Percentiles rank a stretch among this genome's conserved stretches.
phyloP scores from a whole-genome alignment of 1,140 invertebrate genomes.

The Meloidogyne floridensis region DNA sequence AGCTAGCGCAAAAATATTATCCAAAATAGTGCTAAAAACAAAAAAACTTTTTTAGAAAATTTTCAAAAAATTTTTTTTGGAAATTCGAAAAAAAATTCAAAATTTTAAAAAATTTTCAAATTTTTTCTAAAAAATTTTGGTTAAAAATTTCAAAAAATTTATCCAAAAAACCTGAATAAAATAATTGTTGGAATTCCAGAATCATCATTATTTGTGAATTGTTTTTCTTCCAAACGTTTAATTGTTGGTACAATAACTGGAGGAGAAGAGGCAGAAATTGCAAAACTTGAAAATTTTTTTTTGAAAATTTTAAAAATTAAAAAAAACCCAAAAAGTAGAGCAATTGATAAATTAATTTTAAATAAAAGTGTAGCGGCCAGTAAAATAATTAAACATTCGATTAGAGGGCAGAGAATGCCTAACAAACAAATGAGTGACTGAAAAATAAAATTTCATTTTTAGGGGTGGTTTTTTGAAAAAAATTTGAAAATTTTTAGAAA shows the following conservation, averaged over 20 bases:
- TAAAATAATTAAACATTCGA: conserved; percentile 75
- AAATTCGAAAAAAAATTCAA: too few relatives aligned
- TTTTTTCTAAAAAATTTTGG: too few relatives aligned
- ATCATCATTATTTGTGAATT: conserved; percentile 77
- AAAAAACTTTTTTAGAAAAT: not conserved
- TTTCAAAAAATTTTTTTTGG: too few relatives aligned
- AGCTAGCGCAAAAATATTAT: conserved; percentile 80
- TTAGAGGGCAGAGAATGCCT: conserved; percentile 66
- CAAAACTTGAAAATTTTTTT: conserved; percentile 68
- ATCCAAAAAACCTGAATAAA: conserved; percentile 73
- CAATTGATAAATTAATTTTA: conserved; percentile 76
- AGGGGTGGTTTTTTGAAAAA: too few relatives aligned
- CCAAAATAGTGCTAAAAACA: conserved; percentile 75
- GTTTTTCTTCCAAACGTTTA: conserved; percentile 78
- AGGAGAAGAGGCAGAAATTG: conserved; percentile 87
- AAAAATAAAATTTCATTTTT: conserved; percentile 64
- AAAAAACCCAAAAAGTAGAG: conserved; percentile 53
- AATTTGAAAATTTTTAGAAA: too few relatives aligned
- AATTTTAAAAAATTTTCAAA: not conserved
- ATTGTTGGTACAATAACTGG: conserved; percentile 90
- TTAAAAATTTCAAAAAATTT: too few relatives aligned
- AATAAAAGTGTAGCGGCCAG: conserved; percentile 77
- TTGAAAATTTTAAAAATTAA: not conserved
- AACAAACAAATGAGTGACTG: conserved; percentile 73
- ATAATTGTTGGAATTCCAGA: conserved; percentile 94